phyloP scores from a whole-genome alignment of 2,113 vertebrate genomes.

The Gorsachius goisagi region DNA sequence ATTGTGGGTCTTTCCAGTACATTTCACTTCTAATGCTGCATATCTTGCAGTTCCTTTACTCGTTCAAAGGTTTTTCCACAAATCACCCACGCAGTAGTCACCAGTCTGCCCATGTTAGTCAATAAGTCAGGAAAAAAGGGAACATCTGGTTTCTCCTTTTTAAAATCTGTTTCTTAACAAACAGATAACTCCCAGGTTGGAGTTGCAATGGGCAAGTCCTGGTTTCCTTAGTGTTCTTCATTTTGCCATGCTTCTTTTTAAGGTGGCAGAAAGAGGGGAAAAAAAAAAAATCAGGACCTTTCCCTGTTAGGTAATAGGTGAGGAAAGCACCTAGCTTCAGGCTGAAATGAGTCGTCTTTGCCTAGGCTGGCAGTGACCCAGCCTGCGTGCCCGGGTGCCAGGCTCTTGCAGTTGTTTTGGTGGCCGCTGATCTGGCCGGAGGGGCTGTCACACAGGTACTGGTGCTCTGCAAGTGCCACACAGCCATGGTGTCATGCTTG shows the following conservation, averaged over 20 bases:
- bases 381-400: neutral
- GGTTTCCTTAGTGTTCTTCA: neutral
- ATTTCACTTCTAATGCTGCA: neutral
- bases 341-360: neutral
- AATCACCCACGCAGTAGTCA: neutral
- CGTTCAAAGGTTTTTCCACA: neutral
- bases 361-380: neutral
- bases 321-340: neutral
- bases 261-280: neutral
- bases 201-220: neutral
- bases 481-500: neutral
- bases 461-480: neutral
- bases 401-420: neutral
- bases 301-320: neutral
- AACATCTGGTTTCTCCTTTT: neutral
- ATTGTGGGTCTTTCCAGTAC: neutral
- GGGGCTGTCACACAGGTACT: neutral
- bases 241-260: neutral
- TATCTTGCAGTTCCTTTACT: neutral
- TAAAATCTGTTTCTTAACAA: neutral
- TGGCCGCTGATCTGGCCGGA: neutral
- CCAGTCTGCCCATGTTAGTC: neutral
- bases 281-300: neutral
- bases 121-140: neutral
- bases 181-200: neutral